Evolutionary conservation across 2,888 invertebrate species (phyloP).

Genomic region (Tachystola acroxantha): DNA sequence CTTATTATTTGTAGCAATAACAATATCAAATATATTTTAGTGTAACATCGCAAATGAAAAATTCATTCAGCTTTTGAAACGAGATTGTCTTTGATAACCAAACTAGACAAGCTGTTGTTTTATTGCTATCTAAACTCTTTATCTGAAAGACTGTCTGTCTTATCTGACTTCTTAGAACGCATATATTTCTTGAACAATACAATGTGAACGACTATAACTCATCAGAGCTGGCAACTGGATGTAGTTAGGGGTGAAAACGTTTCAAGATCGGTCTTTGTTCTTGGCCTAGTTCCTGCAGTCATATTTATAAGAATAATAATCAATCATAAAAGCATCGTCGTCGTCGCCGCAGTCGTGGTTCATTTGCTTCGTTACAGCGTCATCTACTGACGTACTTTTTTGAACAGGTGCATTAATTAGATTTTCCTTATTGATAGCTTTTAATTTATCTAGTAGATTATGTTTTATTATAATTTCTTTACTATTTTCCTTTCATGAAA

Average conservation of each 20-base stretch:
- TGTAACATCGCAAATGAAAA: too few species aligned
- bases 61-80: too few species aligned
- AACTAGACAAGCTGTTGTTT: too few species aligned
- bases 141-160: neutral
- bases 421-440: constrained; percentile 15
- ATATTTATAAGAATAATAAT: constrained; percentile 59
- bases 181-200: constrained; percentile 31
- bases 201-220: constrained; percentile 35
- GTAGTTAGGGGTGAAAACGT: constrained; percentile 53
- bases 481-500: neutral
- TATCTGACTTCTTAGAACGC: constrained; percentile 2
- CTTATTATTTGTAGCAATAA: too few species aligned
- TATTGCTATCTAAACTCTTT: neutral
- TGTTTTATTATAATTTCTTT: neutral
- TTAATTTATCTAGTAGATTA: neutral
- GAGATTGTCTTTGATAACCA: too few species aligned
- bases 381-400: constrained; percentile 22
- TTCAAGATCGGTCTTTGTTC: constrained; percentile 51
- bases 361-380: constrained; percentile 42
- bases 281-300: constrained; percentile 60
- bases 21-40: too few species aligned
- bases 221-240: constrained; percentile 46
- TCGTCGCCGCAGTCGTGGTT: constrained; percentile 29
- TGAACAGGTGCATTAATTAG: constrained; percentile 30
- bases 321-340: constrained; percentile 49